Percentiles rank a stretch among this genome's conserved stretches.
These are phyloP conservation scores for Leptopterna dolabrata DNA, from an alignment of 2,888 invertebrate genomes.

Conservation along the genomic window DNA sequence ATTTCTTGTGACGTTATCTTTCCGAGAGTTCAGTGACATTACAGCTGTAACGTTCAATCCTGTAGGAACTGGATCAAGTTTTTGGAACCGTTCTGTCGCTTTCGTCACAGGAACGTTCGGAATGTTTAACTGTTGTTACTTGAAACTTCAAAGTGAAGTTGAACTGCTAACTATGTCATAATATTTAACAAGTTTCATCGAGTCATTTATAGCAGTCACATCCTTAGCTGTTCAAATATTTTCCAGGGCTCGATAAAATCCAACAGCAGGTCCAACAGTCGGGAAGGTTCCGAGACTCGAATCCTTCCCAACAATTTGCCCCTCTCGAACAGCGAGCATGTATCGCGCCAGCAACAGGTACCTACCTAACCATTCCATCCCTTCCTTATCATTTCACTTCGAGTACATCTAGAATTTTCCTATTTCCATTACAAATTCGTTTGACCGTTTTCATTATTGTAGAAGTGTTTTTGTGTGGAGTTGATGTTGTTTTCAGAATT, in stretches of 20 bases:
- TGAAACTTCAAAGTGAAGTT: too few relatives aligned
- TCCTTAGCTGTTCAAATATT: not conserved
- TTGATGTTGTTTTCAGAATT: not conserved
- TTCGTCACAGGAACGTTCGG: too few relatives aligned
- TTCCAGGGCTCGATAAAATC: conserved; percentile 54
- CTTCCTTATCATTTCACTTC: not conserved
- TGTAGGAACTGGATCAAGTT: too few relatives aligned
- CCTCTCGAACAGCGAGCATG: conserved; percentile 59
- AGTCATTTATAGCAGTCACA: not conserved
- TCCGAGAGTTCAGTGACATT: too few relatives aligned
- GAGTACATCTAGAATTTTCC: not conserved
- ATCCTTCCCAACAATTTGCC: conserved; percentile 58
- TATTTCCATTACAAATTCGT: not conserved
- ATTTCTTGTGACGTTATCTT: too few relatives aligned
- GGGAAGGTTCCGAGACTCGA: conserved; percentile 61
- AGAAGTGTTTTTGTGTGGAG: not conserved
- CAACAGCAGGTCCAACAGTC: conserved; percentile 53
- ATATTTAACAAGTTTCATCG: too few relatives aligned
- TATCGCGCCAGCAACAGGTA: conserved; percentile 61
- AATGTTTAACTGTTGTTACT: too few relatives aligned
- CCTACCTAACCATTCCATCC: not conserved
- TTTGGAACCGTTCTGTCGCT: too few relatives aligned
- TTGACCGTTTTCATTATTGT: not conserved
- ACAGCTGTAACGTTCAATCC: too few relatives aligned
- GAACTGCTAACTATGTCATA: too few relatives aligned